These are phyloP conservation scores for Oscarella lobularis DNA, from an alignment of 37 sponge, comb jelly and placozoan species.

Conservation along the genomic window DNA sequence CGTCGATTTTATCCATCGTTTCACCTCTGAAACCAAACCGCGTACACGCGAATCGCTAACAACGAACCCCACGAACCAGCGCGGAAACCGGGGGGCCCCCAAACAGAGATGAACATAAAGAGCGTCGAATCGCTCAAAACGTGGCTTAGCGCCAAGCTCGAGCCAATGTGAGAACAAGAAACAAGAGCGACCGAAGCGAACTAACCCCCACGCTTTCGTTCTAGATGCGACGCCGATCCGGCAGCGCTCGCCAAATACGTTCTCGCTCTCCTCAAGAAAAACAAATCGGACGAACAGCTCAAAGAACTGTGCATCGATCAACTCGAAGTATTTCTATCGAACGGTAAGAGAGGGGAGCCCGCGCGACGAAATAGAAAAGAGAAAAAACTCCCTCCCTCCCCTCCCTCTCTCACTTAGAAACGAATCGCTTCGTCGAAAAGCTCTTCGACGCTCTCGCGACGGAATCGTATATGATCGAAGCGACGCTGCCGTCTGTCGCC, in stretches of 20 bases:
- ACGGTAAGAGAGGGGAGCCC: constrained; percentile 47
- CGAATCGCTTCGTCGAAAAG: constrained; percentile 47
- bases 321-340: constrained; percentile 82
- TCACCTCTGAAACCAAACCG: too few species aligned
- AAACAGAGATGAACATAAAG: constrained; percentile 79
- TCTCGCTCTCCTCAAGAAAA: constrained; percentile 81
- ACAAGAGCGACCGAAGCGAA: background rate
- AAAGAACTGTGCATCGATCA: constrained; percentile 76
- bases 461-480: constrained; percentile 48
- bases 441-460: constrained; percentile 40
- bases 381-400: too few species aligned
- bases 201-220: background rate
- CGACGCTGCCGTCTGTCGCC: background rate
- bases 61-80: too few species aligned
- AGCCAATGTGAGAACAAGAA: constrained; percentile 52
- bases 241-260: constrained; percentile 87
- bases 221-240: constrained; percentile 90
- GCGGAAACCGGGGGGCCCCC: too few species aligned
- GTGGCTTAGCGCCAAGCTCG: constrained; percentile 56
- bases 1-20: too few species aligned
- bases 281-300: constrained; percentile 56
- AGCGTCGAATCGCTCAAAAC: constrained; percentile 52
- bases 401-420: constrained; percentile 32
- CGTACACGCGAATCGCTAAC: too few species aligned
- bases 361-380: too few species aligned